These are phyloP conservation scores for Zootoca vivipara DNA, from an alignment of 2,113 vertebrate genomes.

Conservation along the genomic window DNA sequence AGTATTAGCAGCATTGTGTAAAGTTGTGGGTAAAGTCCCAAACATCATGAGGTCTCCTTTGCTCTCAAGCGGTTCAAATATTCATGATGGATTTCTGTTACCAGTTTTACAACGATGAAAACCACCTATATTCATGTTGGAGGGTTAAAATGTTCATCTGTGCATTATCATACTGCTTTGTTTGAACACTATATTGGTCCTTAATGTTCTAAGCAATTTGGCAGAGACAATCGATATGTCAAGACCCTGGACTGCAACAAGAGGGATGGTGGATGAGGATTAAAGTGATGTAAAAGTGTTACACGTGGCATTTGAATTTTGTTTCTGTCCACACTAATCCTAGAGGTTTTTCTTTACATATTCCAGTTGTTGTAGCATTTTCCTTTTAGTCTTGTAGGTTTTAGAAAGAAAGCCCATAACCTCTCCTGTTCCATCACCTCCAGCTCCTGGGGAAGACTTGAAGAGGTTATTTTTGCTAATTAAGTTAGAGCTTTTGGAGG, in stretches of 20 bases:
- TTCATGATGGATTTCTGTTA: background rate
- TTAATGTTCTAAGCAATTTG: background rate
- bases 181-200: background rate
- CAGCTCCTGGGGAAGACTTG: no score
- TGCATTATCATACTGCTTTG: background rate
- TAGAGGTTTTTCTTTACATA: background rate
- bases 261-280: background rate
- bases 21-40: background rate
- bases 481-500: accelerated
- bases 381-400: background rate
- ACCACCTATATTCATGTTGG: background rate
- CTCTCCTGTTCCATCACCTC: background rate
- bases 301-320: background rate
- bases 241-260: accelerated
- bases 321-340: no score
- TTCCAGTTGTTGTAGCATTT: background rate
- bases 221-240: background rate
- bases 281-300: accelerated
- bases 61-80: background rate
- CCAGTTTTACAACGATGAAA: background rate
- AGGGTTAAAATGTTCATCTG: background rate
- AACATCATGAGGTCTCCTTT: background rate
- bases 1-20: accelerated
- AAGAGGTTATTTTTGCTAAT: background rate
- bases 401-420: background rate